Conservation (phyloP, 1,140 invertebrate genomes). For the Hermatobates lingyangjiaoensis region DNA sequence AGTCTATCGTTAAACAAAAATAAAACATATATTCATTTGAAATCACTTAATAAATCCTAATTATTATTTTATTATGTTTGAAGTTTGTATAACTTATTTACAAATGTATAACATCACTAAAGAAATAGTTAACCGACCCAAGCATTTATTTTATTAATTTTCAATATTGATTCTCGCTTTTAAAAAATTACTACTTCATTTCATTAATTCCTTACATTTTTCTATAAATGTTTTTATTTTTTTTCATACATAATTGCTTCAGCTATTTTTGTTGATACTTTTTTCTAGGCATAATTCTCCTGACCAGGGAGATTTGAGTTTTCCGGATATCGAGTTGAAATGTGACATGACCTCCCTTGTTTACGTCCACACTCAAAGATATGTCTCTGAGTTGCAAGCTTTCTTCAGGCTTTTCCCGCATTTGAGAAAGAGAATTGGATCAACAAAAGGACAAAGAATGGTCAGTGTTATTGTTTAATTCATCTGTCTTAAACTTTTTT, state of each 20-base stretch:
- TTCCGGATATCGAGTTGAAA: slow-evolving; percentile 59
- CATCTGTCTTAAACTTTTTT: too few relatives aligned
- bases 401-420: slow-evolving; percentile 77
- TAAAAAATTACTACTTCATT: too few relatives aligned
- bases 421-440: slow-evolving; percentile 35
- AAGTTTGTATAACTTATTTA: too few relatives aligned
- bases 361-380: slow-evolving; percentile 89
- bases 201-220: too few relatives aligned
- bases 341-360: slow-evolving; percentile 70
- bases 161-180: too few relatives aligned
- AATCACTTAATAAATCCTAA: too few relatives aligned
- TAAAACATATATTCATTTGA: too few relatives aligned
- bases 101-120: too few relatives aligned
- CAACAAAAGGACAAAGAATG: slow-evolving; percentile 5
- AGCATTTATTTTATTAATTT: too few relatives aligned
- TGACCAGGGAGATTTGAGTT: slow-evolving; percentile 26
- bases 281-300: slow-evolving; percentile 15
- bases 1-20: too few relatives aligned
- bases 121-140: too few relatives aligned
- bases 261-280: not conserved
- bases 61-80: too few relatives aligned
- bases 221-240: slow-evolving; percentile 18
- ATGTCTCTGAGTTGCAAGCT: slow-evolving; percentile 66
- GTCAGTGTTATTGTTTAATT: not conserved
- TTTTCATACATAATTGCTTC: not conserved